Evolutionary conservation across 1,140 invertebrate genomes (phyloP).

Genomic region (Mylabris phalerata): DNA sequence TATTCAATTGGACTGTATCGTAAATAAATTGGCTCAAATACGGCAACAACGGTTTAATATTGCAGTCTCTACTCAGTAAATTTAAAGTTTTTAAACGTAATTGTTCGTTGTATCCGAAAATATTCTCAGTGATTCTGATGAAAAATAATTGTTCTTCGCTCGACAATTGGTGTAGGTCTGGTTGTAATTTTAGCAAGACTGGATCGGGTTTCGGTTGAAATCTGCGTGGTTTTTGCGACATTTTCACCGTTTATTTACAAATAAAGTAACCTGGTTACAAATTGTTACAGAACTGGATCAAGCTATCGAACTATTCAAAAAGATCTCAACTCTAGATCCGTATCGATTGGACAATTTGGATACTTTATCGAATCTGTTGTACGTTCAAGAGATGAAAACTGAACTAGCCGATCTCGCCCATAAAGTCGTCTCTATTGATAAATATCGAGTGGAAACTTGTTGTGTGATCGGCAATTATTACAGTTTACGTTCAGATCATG

Average conservation of each 20-base stretch:
- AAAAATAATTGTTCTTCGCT: slow-evolving; percentile 29
- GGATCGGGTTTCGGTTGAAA: slow-evolving; percentile 25
- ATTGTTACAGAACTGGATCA: slow-evolving; percentile 75
- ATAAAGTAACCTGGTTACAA: background rate
- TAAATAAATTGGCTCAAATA: slow-evolving; percentile 27
- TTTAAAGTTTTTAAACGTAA: slow-evolving; percentile 22
- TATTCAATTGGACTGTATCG: slow-evolving; percentile 25
- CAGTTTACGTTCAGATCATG: slow-evolving; percentile 91
- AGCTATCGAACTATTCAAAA: slow-evolving; percentile 77
- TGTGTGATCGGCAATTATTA: slow-evolving; percentile 99
- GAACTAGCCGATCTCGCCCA: slow-evolving; percentile 93
- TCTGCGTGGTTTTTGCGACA: background rate
- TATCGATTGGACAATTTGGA: slow-evolving; percentile 93
- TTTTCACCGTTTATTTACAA: background rate
- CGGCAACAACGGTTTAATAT: slow-evolving; percentile 21
- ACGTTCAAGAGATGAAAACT: slow-evolving; percentile 87
- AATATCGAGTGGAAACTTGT: slow-evolving; percentile 95
- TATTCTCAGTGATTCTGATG: slow-evolving; percentile 23
- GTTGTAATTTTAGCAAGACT: slow-evolving; percentile 22
- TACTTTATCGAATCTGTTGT: slow-evolving; percentile 93
- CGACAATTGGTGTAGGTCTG: slow-evolving; percentile 23
- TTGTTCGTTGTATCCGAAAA: slow-evolving; percentile 31
- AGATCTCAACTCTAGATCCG: slow-evolving; percentile 79
- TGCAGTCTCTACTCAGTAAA: slow-evolving; percentile 20
- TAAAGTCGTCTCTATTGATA: slow-evolving; percentile 87